These are phyloP conservation scores for Caenorhabditis auriculariae DNA, from an alignment of 2,888 invertebrate species.

Conservation along the genomic window DNA sequence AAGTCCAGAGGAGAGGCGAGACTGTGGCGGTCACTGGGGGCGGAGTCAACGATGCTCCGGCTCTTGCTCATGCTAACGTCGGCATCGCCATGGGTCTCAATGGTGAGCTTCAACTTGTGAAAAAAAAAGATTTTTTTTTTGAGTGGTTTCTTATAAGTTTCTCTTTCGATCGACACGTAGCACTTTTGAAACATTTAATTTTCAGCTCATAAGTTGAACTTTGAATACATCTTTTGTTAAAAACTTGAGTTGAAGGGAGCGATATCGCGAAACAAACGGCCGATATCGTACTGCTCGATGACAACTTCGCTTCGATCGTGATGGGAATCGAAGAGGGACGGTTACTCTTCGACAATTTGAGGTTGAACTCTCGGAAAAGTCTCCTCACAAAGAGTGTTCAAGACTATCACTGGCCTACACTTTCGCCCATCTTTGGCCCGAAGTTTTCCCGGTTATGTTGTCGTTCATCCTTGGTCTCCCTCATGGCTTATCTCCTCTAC, in stretches of 20 bases:
- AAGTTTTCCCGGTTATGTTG: slow-evolving; percentile 60
- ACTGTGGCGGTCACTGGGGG: slow-evolving; percentile 60
- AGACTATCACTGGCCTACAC: slow-evolving; percentile 60
- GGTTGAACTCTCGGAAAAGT: slow-evolving; percentile 6
- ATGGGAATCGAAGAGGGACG: slow-evolving; percentile 60
- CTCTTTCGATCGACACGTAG: too few relatives aligned
- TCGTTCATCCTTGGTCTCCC: slow-evolving; percentile 60
- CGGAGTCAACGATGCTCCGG: slow-evolving; percentile 61
- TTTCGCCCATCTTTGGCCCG: slow-evolving; percentile 62
- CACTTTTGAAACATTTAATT: too few relatives aligned
- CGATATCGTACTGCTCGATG: slow-evolving; percentile 58
- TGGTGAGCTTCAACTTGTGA: background rate
- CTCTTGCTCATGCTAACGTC: slow-evolving; percentile 59
- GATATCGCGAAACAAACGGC: slow-evolving; percentile 57
- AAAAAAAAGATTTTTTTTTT: background rate
- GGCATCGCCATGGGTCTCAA: slow-evolving; percentile 60
- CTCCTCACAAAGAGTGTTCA: slow-evolving; percentile 12
- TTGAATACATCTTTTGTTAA: background rate
- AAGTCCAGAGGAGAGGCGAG: slow-evolving; percentile 59
- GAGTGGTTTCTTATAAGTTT: too few relatives aligned
- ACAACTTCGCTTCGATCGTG: slow-evolving; percentile 59
- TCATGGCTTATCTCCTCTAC: slow-evolving; percentile 55
- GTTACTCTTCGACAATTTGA: slow-evolving; percentile 51
- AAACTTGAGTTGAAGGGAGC: slow-evolving; percentile 30
- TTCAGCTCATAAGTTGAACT: background rate